Evolutionary conservation across 2,797 vertebrate species (phyloP).

Genomic region (Gephyroberyx darwinii): DNA sequence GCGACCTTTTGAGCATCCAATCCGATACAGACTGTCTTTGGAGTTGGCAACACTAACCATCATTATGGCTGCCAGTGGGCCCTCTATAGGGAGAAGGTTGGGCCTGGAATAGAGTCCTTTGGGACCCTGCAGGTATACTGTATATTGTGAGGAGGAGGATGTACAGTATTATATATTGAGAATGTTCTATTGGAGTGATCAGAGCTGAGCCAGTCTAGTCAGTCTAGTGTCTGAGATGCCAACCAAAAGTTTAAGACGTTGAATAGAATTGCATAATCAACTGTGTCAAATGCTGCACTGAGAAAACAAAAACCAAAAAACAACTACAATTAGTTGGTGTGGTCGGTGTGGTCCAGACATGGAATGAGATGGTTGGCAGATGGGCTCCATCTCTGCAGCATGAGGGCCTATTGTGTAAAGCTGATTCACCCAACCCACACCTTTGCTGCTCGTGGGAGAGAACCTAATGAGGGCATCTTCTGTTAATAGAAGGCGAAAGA

Average conservation of each 20-base stretch:
- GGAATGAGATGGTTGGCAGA: constrained; percentile 41
- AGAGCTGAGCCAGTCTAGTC: neutral
- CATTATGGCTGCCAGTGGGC: neutral
- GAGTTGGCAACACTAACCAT: constrained; percentile 1
- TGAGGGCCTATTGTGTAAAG: constrained; percentile 65
- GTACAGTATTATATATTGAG: neutral
- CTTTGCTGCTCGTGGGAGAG: constrained; percentile 54
- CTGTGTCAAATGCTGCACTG: constrained; percentile 12
- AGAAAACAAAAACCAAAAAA: constrained; percentile 39
- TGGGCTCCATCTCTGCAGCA: constrained; percentile 56
- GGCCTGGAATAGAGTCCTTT: constrained; percentile 22
- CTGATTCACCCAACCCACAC: constrained; percentile 69
- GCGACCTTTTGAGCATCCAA: neutral
- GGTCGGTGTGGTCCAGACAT: constrained; percentile 47
- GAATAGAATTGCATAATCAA: neutral
- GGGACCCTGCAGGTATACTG: constrained; percentile 32
- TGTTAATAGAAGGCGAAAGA: constrained; percentile 47
- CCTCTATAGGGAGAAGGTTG: neutral
- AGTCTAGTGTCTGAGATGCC: constrained; percentile 24
- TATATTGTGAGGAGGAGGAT: constrained; percentile 1
- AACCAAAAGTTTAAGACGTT: constrained; percentile 6
- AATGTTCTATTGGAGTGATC: neutral
- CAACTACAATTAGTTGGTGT: constrained; percentile 48
- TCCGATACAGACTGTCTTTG: neutral
- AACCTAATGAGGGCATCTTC: constrained; percentile 61